These are phyloP conservation scores for Rhinoderma darwinii DNA, from an alignment of 2,113 vertebrate genomes.

Conservation along the genomic window DNA sequence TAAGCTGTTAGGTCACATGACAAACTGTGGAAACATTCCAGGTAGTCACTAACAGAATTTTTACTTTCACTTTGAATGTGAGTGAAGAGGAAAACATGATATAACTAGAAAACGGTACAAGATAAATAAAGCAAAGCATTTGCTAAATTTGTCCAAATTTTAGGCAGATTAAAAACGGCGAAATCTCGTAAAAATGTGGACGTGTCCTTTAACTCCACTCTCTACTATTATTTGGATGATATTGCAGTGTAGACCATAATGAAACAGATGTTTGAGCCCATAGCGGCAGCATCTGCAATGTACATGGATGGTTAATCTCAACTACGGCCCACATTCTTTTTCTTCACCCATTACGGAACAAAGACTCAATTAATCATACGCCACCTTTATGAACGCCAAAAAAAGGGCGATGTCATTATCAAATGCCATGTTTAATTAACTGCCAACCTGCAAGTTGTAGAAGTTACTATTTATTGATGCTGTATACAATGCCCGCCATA, in stretches of 20 bases:
- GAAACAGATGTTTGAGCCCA: conserved; percentile 10
- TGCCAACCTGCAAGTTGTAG: conserved; percentile 17
- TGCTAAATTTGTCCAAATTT: background rate
- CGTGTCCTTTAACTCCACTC: background rate
- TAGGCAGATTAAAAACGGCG: background rate
- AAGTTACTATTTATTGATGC: conserved; percentile 10
- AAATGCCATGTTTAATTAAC: conserved; percentile 60
- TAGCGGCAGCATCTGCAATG: conserved; percentile 15
- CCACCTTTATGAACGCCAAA: conserved; percentile 44
- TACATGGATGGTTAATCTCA: conserved; percentile 38
- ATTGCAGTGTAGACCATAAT: background rate
- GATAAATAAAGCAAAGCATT: background rate
- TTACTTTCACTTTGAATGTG: background rate
- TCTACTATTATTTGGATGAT: background rate
- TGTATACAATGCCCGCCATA: background rate
- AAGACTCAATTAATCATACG: conserved; percentile 9
- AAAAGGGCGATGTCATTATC: conserved; percentile 50
- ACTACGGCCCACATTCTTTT: background rate
- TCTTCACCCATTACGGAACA: conserved; percentile 11
- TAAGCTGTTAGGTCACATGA: background rate
- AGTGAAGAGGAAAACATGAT: background rate
- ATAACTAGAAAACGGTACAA: background rate
- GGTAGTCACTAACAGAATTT: background rate
- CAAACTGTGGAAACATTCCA: background rate
- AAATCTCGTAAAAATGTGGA: background rate